Evolutionary conservation across 2,797 vertebrate species (phyloP).

Genomic region (Carapus acus): DNA sequence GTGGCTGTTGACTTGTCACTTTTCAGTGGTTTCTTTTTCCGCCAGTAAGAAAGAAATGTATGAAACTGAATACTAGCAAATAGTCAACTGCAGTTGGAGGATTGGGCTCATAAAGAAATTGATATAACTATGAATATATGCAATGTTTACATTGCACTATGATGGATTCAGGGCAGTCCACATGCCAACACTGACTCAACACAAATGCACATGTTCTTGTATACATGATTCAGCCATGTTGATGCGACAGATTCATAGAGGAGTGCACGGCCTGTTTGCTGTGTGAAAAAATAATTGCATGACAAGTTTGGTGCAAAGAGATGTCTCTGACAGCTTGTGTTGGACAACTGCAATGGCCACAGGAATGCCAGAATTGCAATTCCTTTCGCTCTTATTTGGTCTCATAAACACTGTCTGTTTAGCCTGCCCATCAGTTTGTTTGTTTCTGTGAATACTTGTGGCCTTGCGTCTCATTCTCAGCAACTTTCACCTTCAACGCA

Average conservation of each 20-base stretch:
- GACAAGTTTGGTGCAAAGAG: too few relatives aligned
- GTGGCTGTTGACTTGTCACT: too few relatives aligned
- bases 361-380: slow-evolving; percentile 41
- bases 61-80: background rate
- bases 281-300: too few relatives aligned
- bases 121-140: too few relatives aligned
- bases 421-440: slow-evolving; percentile 7
- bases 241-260: background rate
- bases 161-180: too few relatives aligned
- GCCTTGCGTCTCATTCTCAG: too few relatives aligned
- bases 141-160: slow-evolving; percentile 12
- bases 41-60: too few relatives aligned
- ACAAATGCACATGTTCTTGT: background rate
- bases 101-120: too few relatives aligned
- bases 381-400: slow-evolving; percentile 23
- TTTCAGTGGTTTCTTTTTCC: too few relatives aligned
- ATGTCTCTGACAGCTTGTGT: background rate
- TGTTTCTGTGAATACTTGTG: background rate
- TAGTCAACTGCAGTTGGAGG: too few relatives aligned
- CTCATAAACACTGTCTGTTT: slow-evolving; percentile 13
- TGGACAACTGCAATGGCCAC: background rate
- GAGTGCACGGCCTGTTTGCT: too few relatives aligned
- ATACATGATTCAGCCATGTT: background rate
- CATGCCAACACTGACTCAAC: background rate
- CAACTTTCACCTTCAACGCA: background rate